Evolutionary conservation across 2,113 vertebrate genomes (phyloP).

Genomic region (Corapipo altera): DNA sequence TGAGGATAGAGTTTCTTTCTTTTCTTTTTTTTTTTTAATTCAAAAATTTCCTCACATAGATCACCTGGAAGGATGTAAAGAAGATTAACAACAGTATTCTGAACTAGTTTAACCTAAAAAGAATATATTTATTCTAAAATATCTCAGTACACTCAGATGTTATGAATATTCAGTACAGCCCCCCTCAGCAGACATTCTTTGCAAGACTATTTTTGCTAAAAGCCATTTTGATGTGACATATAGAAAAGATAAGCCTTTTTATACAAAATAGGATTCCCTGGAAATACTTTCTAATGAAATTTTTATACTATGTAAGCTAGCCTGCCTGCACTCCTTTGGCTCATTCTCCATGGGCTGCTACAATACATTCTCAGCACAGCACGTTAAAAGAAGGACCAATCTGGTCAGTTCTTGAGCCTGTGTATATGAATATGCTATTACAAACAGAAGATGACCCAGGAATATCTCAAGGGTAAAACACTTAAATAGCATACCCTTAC

Average conservation of each 20-base stretch:
- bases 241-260: neutral
- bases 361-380: neutral
- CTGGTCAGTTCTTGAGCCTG: neutral
- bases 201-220: neutral
- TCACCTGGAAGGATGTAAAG: neutral
- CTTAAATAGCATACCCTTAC: neutral
- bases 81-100: slow-evolving; percentile 12
- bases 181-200: neutral
- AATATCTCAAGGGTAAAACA: neutral
- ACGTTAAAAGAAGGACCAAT: neutral
- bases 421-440: neutral
- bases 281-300: slow-evolving; percentile 37
- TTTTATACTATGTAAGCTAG: slow-evolving; percentile 20
- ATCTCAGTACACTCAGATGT: neutral
- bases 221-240: slow-evolving; percentile 5
- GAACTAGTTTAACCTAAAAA: slow-evolving; percentile 14
- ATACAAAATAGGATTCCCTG: neutral
- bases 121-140: slow-evolving; percentile 9
- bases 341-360: neutral
- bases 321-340: neutral
- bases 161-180: slow-evolving; percentile 22
- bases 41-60: neutral
- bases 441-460: neutral
- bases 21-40: neutral
- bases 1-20: neutral